Evolutionary conservation across 2,888 invertebrate genomes (phyloP).

Genomic region (Cephus sareptanus): DNA sequence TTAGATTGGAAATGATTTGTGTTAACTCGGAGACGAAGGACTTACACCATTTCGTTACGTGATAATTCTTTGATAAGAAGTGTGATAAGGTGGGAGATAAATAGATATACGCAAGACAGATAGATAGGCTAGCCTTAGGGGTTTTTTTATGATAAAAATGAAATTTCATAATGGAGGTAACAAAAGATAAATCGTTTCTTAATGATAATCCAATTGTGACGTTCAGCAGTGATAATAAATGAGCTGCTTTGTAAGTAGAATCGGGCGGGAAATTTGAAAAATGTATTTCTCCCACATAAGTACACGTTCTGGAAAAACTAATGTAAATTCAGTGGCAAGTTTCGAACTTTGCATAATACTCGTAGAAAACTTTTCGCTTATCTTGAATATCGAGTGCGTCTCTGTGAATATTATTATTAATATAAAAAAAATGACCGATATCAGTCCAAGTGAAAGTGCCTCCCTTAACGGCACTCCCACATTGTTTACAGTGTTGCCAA

Average conservation of each 20-base stretch:
- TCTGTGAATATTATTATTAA: neutral
- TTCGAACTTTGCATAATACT: neutral
- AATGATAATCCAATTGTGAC: neutral
- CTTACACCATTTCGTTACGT: neutral
- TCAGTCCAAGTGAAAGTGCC: neutral
- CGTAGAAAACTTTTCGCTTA: neutral
- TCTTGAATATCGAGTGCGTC: neutral
- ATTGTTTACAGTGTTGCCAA: neutral
- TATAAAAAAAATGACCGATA: neutral
- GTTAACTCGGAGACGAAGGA: neutral
- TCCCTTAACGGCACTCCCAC: neutral
- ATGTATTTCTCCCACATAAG: neutral
- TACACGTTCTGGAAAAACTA: neutral
- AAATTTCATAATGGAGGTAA: neutral
- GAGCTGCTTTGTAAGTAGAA: neutral
- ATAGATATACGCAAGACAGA: neutral
- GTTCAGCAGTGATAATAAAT: neutral
- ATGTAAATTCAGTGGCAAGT: neutral
- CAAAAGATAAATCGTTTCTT: neutral
- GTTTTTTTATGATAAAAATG: neutral
- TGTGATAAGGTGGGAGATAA: neutral
- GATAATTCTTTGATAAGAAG: neutral
- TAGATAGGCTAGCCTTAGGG: neutral
- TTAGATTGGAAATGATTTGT: neutral
- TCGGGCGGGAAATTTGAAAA: neutral